Conservation (phyloP, 1,140 invertebrate genomes). For the Apocrypta bakeri region DNA sequence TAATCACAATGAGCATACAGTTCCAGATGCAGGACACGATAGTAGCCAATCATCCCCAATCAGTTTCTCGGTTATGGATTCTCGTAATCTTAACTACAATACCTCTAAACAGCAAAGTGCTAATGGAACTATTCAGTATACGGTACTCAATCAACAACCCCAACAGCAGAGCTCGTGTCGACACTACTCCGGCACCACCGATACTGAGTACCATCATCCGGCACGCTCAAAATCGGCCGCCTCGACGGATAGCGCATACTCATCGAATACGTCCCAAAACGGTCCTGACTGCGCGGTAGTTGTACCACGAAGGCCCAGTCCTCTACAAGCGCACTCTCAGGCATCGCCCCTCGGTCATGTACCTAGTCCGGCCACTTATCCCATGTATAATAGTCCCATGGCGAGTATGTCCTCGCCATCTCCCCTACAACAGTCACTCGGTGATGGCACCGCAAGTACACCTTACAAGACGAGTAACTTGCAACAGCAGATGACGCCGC, state of each 20-base stretch:
- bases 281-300: constrained; percentile 80
- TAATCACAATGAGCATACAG: constrained; percentile 68
- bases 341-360: constrained; percentile 80
- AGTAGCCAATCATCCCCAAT: constrained; percentile 83
- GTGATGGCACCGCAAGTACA: constrained; percentile 67
- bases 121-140: constrained; percentile 66
- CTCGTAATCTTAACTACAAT: constrained; percentile 77
- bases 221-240: constrained; percentile 78
- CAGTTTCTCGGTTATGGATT: constrained; percentile 85
- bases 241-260: constrained; percentile 79
- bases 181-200: constrained; percentile 77
- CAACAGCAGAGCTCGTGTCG: constrained; percentile 74
- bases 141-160: constrained; percentile 60
- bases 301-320: constrained; percentile 80
- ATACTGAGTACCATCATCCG: constrained; percentile 79
- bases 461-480: constrained; percentile 69
- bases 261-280: constrained; percentile 78
- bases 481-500: constrained; percentile 77
- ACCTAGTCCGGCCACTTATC: constrained; percentile 84
- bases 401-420: constrained; percentile 81
- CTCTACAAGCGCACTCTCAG: constrained; percentile 80
- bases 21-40: constrained; percentile 70
- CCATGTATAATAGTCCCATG: constrained; percentile 86
- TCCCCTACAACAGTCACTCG: constrained; percentile 77
- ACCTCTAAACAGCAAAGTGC: constrained; percentile 63